These are phyloP conservation scores for Drosophila nigritarsus DNA, from an alignment of 2,888 invertebrate genomes.

Conservation along the genomic window DNA sequence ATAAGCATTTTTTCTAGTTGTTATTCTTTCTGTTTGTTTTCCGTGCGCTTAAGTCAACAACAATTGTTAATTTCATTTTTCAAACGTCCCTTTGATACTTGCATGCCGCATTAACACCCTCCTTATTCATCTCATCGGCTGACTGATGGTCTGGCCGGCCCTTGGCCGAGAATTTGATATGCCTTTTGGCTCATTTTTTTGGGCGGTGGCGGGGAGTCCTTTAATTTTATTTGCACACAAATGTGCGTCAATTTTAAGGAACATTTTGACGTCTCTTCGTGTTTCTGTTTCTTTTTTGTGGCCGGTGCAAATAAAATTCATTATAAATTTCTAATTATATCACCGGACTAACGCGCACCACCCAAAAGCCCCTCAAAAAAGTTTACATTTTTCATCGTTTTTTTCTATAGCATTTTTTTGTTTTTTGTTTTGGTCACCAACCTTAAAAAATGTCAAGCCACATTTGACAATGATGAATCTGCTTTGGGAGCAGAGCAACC, in stretches of 20 bases:
- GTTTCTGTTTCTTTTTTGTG: slow-evolving; percentile 58
- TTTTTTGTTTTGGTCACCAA: slow-evolving; percentile 14
- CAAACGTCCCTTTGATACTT: slow-evolving; percentile 80
- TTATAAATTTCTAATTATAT: slow-evolving; percentile 81
- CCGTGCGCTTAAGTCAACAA: slow-evolving; percentile 68
- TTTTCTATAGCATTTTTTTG: slow-evolving; percentile 17
- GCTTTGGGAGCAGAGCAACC: slow-evolving; percentile 51
- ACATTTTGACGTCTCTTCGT: slow-evolving; percentile 59
- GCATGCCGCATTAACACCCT: slow-evolving; percentile 80
- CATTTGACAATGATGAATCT: slow-evolving; percentile 80
- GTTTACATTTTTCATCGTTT: slow-evolving; percentile 55
- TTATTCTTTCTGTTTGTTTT: slow-evolving; percentile 43
- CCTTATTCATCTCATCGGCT: slow-evolving; percentile 43
- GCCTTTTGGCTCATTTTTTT: slow-evolving; percentile 51
- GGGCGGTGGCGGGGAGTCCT: slow-evolving; percentile 47
- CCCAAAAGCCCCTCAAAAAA: slow-evolving; percentile 61
- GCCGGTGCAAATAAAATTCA: slow-evolving; percentile 81
- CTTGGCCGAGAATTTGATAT: slow-evolving; percentile 84
- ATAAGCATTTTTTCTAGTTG: not conserved
- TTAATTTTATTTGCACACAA: slow-evolving; percentile 79
- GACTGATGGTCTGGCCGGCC: slow-evolving; percentile 53
- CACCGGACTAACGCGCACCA: slow-evolving; percentile 47
- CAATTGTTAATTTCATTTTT: slow-evolving; percentile 78
- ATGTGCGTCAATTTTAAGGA: slow-evolving; percentile 71
- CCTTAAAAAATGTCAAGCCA: slow-evolving; percentile 73